Base-by-base conservation (phyloP, 2,113 vertebrate species). In the Atherinomorus stipes region DNA sequence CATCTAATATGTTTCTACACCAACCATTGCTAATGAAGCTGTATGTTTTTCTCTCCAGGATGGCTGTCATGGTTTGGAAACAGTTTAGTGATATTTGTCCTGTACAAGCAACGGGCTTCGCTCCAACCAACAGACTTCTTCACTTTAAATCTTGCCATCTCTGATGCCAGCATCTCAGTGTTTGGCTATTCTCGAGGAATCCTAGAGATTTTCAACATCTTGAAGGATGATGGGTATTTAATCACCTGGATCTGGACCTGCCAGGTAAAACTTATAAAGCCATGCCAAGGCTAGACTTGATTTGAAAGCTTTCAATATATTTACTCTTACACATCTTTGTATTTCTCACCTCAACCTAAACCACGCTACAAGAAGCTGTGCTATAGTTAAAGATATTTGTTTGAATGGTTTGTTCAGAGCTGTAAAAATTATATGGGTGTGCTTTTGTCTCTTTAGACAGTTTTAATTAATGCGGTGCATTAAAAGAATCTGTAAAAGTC, bases 1-100 rank as follows among this genome's bases (percentile, higher is more conserved):
- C 11, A 12, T 26, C 51, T 23, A 26, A 12, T 23, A 15, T 54
- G 23, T 13, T 52, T 22, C 13, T 5, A 22, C 23, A 52, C 22
- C 51, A 6, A 44, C 42, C 18, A 12, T 44, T 44, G 6, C 4
- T 61, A 4, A 15, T 22, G 15, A 22, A 16, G 15, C 15, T 56
- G 23, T 61, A 1, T 78, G 26, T 79, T 26, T 85, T 6, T 62
- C 57, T 84, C 71, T 52, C 58, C 54, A 96, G 95, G 95, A 50
- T 96, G 95, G 95, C 83, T 95, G 37, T 95, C 96, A 62, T 97
- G 95, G 96, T 95, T 97, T 89, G 94, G 95, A 78, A 97, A 96
- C 90, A 95, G 94, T 76, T 77, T 95, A 64, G 95, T 95, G 83
- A 94, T 97, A 69, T 95, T 97, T 84, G 88, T 97, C 42, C 85